Conservation (phyloP, 2,888 invertebrate genomes). For the Lepidocyrtoides sp. region DNA sequence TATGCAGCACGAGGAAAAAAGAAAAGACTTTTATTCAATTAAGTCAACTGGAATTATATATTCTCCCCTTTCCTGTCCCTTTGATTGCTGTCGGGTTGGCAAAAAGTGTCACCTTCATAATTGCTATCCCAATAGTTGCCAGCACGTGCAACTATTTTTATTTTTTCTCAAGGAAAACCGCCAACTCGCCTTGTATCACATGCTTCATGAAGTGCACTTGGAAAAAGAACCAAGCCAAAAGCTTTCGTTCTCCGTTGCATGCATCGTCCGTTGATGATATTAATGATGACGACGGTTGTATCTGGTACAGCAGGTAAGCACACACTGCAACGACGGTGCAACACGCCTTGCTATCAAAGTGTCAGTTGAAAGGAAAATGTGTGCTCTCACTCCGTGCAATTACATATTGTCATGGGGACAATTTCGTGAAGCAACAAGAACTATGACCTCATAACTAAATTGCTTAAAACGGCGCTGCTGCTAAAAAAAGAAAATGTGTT, state of each 20-base stretch:
- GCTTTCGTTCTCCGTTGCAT: neutral
- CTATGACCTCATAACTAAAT: neutral
- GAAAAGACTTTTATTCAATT: neutral
- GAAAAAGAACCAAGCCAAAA: neutral
- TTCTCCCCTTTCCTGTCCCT: neutral
- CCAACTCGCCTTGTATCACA: conserved; percentile 8
- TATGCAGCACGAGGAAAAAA: neutral
- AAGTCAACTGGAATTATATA: neutral
- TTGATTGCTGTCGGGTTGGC: conserved; percentile 12
- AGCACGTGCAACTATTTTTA: conserved; percentile 47
- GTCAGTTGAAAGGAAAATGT: neutral
- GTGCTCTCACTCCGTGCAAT: neutral
- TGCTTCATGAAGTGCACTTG: neutral
- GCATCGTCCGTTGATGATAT: neutral
- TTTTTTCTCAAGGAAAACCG: conserved; percentile 32
- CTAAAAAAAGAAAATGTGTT: conserved; percentile 14
- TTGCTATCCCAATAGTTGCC: neutral
- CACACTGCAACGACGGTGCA: neutral
- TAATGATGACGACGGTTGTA: neutral
- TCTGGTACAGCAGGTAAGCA: neutral
- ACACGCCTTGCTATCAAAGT: conserved; percentile 29
- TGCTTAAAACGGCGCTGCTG: neutral
- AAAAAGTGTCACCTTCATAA: conserved; percentile 50
- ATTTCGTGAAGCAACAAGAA: neutral
- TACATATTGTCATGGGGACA: neutral